Evolutionary conservation across 53 echinoderm and acorn worm species (phyloP).

Genomic region (Arbacia lixula): DNA sequence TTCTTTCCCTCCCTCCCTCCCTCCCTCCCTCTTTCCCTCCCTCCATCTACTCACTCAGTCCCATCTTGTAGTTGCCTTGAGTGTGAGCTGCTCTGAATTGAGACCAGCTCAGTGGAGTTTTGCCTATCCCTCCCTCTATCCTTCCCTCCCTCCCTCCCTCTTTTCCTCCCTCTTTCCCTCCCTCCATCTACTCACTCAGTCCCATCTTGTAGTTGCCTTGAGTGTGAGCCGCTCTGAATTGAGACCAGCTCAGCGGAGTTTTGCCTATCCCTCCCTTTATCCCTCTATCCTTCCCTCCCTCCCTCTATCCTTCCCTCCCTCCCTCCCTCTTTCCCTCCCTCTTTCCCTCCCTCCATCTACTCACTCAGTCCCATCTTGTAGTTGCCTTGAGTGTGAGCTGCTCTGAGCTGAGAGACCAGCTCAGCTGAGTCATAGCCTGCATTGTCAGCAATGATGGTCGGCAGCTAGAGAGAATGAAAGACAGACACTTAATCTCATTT

Average conservation of each 20-base stretch:
- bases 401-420: conserved; percentile 85
- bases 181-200: conserved; percentile 94
- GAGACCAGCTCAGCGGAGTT: conserved; percentile 84
- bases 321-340: no score
- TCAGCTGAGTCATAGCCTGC: conserved; percentile 95
- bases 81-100: conserved; percentile 91
- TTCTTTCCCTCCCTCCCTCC: no score
- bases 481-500: not conserved
- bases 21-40: no score
- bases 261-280: no score
- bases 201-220: conserved; percentile 84
- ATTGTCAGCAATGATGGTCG: conserved; percentile 97
- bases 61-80: conserved; percentile 79
- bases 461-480: conserved; percentile 63
- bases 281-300: no score
- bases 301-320: no score
- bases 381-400: conserved; percentile 87
- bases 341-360: no score
- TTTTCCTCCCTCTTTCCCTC: no score
- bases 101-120: conserved; percentile 85
- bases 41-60: conserved; percentile 96
- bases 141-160: no score
- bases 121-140: no score
- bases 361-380: conserved; percentile 88
- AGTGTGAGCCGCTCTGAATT: conserved; percentile 90